These are phyloP conservation scores for Ploceus nigricollis DNA, from an alignment of 2,113 vertebrate species.

Conservation along the genomic window DNA sequence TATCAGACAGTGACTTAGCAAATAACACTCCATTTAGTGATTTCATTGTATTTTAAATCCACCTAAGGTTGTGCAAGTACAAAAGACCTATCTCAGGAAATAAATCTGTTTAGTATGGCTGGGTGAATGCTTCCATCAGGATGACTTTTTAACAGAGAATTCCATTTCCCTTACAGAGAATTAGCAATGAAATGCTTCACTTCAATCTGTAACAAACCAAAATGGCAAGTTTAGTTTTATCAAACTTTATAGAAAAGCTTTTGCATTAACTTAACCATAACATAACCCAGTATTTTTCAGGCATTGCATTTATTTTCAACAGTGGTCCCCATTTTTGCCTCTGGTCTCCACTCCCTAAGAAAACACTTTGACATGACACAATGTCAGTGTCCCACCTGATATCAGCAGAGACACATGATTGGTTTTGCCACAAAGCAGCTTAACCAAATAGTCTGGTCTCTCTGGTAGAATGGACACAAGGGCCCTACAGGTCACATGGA, in stretches of 20 bases:
- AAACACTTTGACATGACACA: background rate
- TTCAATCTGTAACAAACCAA: background rate
- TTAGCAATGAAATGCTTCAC: background rate
- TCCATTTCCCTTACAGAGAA: background rate
- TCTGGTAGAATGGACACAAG: background rate
- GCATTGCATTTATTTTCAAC: background rate
- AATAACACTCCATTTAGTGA: background rate
- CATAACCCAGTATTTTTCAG: background rate
- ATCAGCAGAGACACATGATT: background rate
- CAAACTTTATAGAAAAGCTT: background rate
- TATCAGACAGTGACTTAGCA: conserved; percentile 7
- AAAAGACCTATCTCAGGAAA: background rate
- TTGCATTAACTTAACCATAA: background rate
- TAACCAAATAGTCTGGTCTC: background rate
- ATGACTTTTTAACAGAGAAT: background rate
- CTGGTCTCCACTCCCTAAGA: background rate
- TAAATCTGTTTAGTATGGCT: background rate
- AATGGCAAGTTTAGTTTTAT: background rate
- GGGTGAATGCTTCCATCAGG: background rate
- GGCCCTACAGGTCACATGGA: background rate
- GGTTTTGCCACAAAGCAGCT: background rate
- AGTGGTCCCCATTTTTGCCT: background rate
- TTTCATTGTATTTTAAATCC: conserved; percentile 8
- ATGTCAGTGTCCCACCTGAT: background rate
- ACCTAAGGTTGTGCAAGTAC: background rate